Evolutionary conservation across 1,140 invertebrate species (phyloP), one percentile per base, ranked within the genome.

Genomic region (Zaprionus capensis): DNA sequence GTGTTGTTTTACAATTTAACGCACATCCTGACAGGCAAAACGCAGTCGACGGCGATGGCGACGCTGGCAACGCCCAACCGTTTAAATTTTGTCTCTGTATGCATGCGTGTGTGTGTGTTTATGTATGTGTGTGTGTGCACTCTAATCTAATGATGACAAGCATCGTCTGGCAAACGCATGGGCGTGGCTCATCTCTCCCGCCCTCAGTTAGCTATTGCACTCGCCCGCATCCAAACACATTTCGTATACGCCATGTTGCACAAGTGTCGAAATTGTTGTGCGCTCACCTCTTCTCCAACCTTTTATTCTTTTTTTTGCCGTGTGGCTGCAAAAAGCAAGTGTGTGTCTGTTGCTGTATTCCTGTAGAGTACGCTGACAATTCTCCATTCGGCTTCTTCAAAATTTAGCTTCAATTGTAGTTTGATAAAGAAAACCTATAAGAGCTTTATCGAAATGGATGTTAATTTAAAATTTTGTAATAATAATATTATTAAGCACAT

Each of bases 121-220:
- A 38, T 70, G 65, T 28, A 49, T 57, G 34, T 46, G 70, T 66
- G 62, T 67, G 68, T 51, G 64, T 76, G 70, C 76, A 88, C 85
- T 80, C 72, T 90, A 90, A 90, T 90, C 85, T 90, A 90, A 90
- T 90, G 85, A 90, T 90, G 85, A 90, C 85, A 90, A 77, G 84
- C 75, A 20, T 73, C 53, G 72, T 75, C 69, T 75, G 63, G 41
- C 62, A 59, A 73, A 55, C 56, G 57, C 28, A 31, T 44, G 49
- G 61, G 62, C 46, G 75, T 71, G 53, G 38, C 31, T 20, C 46
- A 51, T 20, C 46, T 49, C 38, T 20, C 2, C n/a, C 7, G 46
- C 46, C 17, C 20, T 24, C 56, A 20, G 41, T 53, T 67, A 55
- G 49, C 71, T 38, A 67, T 59, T 66, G 71, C 65, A 68, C 34